Evolutionary conservation across 2,113 vertebrate genomes (phyloP), one percentile per base, ranked within the genome.

Genomic region (Prunella himalayana): DNA sequence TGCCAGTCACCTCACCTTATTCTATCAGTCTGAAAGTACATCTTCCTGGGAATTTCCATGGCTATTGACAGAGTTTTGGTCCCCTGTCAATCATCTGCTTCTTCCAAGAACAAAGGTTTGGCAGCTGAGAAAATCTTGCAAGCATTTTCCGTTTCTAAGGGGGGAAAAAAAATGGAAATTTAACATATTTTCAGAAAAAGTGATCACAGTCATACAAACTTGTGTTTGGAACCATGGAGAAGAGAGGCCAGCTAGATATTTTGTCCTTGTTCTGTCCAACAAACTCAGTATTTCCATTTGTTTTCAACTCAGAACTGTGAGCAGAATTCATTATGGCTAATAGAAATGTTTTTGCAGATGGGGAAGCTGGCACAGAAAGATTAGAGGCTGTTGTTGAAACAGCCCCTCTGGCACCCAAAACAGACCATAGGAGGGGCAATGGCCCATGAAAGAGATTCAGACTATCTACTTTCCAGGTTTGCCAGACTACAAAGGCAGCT

Each of bases 71-170:
- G 79, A 45, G 30, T 51, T 71, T 93, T 3, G 3, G 51, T 91
- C 53, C 37, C 47, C 69, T 78, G 11, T 89, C 83, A 63, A 16
- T 91, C 68, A 71, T 49, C 21, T 75, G 15, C 68, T 91, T 94
- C 56, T 68, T 92, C 56, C 65, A 86, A 50, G 65, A 91, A 33
- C 35, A 86, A 81, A 94, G 22, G 33, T 76, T 88, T 93, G 85
- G 77, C 70, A 82, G 60, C 68, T 68, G 37, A 88, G 47, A 88
- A 90, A 78, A 60, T 61, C 37, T 93, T 88, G 35, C 84, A 80
- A 77, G 20, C 33, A 51, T 94, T 94, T 96, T 96, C 90, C 88
- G 50, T 90, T 95, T 96, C 68, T 49, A 89, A 92, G 37, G 13
- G 37, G 13, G 12, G 1, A 0, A 25, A 61, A 31, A 84, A 39